Base-by-base conservation (phyloP, 2,113 vertebrate genomes). In the Cyanistes caeruleus region DNA sequence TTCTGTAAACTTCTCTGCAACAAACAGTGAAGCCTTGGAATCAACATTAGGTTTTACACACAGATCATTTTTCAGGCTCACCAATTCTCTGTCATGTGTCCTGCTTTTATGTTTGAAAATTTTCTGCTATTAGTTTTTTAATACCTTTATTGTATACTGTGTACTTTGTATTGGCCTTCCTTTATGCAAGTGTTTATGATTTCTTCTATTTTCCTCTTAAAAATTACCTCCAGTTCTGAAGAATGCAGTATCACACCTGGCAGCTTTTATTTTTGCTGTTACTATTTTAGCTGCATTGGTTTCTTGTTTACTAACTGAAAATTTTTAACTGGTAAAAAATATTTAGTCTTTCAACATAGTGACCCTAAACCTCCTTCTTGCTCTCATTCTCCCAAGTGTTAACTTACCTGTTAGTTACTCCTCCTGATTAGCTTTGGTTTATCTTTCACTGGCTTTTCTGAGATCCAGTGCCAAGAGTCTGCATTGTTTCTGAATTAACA, bases 91-190 rank as follows among this genome's bases (percentile, higher is more conserved):
- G 86, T 68, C 35, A 74, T 16, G 9, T 59, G 74, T 86, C 35
- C 60, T 21, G 30, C 68, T 95, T 93, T 70, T 77, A 65, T 80
- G 23, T 86, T 74, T 77, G 48, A 86, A 28, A 84, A 31, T 39
- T 63, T 90, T 73, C 43, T 84, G 31, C 78, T 86, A 70, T 39
- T 80, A 77, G 23, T 77, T 93, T 82, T 89, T 90, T 81, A 92
- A 90, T 84, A 77, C 46, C 68, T 88, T 84, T 48, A 30, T 39
- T 39, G 33, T 90, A 83, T 90, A 80, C 30, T 63, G 16, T 2
- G 3, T 18, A 19, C 62, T 70, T 91, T 0, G 0, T 58, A 30
- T 51, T 76, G 18, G 30, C 59, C 39, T 88, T 90, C 51, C n/a
- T 80, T 81, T 46, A 35, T 56, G 60, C 33, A 72, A 43, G 5